Evolutionary conservation across 2,113 vertebrate genomes (phyloP).

Genomic region (Carlito syrichta): DNA sequence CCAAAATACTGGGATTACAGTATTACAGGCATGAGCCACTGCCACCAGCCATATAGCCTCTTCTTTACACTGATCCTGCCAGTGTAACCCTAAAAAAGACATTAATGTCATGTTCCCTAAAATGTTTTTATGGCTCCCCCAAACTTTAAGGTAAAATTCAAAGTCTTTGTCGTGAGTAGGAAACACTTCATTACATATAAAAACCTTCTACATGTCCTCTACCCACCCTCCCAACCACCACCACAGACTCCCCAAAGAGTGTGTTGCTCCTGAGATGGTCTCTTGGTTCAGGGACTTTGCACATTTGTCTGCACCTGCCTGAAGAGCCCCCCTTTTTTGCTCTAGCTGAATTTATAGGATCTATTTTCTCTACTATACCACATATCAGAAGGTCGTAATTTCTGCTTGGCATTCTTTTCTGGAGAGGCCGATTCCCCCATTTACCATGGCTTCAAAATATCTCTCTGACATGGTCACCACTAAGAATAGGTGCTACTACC

Average conservation of each 20-base stretch:
- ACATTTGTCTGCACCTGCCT: neutral
- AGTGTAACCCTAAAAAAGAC: neutral
- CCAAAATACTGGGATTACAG: no score
- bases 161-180: neutral
- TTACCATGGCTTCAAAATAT: neutral
- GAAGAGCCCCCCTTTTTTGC: neutral
- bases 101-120: neutral
- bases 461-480: neutral
- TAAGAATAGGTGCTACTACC: neutral
- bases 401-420: neutral
- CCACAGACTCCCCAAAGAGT: neutral
- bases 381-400: neutral
- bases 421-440: neutral
- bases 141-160: neutral
- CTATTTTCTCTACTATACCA: neutral
- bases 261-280: neutral
- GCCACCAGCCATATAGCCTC: no score
- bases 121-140: neutral
- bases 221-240: accelerated
- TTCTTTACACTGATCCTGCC: neutral
- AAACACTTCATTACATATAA: neutral
- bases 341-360: neutral
- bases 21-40: no score
- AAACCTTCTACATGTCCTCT: neutral
- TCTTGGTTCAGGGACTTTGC: neutral